Percentiles rank a stretch among this genome's conserved stretches.
Conservation (phyloP, 2,113 vertebrate genomes). For the Catharus minimus region DNA sequence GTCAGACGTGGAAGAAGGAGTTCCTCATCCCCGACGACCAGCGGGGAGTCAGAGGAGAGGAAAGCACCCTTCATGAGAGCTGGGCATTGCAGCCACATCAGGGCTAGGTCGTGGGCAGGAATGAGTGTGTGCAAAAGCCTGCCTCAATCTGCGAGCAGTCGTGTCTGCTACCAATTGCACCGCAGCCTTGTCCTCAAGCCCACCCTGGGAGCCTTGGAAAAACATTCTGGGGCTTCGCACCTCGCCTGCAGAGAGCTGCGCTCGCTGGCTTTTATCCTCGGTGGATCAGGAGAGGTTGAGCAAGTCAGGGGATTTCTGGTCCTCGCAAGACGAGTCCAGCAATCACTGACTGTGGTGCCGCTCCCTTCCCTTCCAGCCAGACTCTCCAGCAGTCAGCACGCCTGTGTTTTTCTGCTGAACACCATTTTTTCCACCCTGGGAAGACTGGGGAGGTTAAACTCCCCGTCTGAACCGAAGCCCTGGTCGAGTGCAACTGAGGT, state of each 20-base stretch:
- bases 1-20: neutral
- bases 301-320: neutral
- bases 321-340: neutral
- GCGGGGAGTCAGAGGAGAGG: neutral
- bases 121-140: neutral
- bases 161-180: neutral
- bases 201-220: neutral
- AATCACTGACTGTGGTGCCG: neutral
- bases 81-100: neutral
- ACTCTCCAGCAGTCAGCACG: neutral
- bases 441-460: conserved; percentile 24
- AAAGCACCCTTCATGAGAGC: neutral
- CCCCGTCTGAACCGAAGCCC: conserved; percentile 32
- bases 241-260: neutral
- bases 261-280: neutral
- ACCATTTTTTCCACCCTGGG: conserved; percentile 34
- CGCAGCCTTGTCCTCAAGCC: neutral
- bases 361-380: conserved; percentile 20
- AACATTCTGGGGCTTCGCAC: neutral
- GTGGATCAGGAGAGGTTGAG: neutral
- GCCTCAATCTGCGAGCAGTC: neutral
- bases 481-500: conserved; percentile 50
- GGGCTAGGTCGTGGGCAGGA: neutral
- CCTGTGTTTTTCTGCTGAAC: neutral
- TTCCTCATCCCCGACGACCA: neutral